phyloP scores from a whole-genome alignment of 2,113 vertebrate genomes.

The Eudorcas thomsonii region DNA sequence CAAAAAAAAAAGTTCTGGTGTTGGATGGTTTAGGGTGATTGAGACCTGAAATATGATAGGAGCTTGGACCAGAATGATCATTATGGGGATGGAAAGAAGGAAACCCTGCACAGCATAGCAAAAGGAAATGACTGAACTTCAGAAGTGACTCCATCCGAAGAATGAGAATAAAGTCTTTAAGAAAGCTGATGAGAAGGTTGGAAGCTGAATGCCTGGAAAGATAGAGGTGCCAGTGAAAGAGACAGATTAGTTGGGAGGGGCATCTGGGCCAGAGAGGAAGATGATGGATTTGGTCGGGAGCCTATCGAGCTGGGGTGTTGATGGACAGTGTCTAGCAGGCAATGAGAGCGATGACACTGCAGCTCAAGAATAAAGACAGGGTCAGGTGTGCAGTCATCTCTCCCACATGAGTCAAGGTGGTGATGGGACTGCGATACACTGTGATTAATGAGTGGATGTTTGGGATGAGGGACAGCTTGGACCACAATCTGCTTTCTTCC shows the following conservation, averaged over 20 bases:
- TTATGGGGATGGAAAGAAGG: neutral
- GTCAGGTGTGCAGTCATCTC: neutral
- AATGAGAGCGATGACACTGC: neutral
- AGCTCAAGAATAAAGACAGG: slow-evolving; percentile 9
- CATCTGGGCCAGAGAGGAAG: neutral
- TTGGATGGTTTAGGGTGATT: neutral
- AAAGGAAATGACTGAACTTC: neutral
- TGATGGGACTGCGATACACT: neutral
- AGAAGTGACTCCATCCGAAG: neutral
- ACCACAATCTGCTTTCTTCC: neutral
- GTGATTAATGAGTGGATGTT: neutral
- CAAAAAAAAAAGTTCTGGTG: neutral
- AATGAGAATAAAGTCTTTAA: slow-evolving; percentile 30
- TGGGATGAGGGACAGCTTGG: neutral
- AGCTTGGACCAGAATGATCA: neutral
- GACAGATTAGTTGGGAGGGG: neutral
- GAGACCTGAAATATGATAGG: neutral
- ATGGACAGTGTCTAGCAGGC: neutral
- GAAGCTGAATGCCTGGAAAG: neutral
- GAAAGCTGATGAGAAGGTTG: slow-evolving; percentile 6
- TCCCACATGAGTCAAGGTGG: neutral
- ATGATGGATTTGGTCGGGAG: neutral
- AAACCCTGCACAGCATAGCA: neutral
- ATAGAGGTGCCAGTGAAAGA: neutral
- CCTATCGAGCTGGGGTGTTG: neutral